Percentiles rank a stretch among this genome's conserved stretches.
Evolutionary conservation across 2,888 invertebrate genomes (phyloP).

Genomic region (Leucoma salicis): DNA sequence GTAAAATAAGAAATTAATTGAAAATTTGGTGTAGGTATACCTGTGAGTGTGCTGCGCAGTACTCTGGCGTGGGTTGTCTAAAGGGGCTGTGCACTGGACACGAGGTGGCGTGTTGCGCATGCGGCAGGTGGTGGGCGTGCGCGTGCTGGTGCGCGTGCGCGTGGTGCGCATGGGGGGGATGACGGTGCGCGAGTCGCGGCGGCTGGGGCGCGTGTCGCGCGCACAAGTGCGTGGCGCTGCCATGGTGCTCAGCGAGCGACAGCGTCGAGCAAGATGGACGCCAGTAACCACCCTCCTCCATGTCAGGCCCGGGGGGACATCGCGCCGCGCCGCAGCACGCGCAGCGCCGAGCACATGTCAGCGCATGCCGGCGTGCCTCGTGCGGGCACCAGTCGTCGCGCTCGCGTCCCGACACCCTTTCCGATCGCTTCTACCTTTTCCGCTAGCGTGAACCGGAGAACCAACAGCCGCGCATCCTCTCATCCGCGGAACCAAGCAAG

Average conservation of each 20-base stretch:
- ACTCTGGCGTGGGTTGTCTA: slow-evolving; percentile 81
- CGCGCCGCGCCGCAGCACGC: slow-evolving; percentile 80
- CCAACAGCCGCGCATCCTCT: slow-evolving; percentile 69
- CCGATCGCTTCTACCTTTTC: slow-evolving; percentile 53
- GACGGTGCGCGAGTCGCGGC: slow-evolving; percentile 67
- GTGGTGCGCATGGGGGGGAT: slow-evolving; percentile 59
- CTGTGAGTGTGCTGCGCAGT: slow-evolving; percentile 77
- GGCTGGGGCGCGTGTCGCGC: slow-evolving; percentile 70
- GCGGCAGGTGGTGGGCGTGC: slow-evolving; percentile 69
- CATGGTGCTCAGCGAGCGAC: slow-evolving; percentile 75
- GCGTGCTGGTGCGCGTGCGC: slow-evolving; percentile 73
- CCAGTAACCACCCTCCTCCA: slow-evolving; percentile 79
- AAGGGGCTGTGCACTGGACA: slow-evolving; percentile 90
- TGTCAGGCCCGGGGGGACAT: slow-evolving; percentile 74
- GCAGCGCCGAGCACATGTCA: slow-evolving; percentile 80
- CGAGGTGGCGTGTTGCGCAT: slow-evolving; percentile 67
- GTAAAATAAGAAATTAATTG: too few relatives aligned
- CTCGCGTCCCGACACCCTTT: slow-evolving; percentile 81
- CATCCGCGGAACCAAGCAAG: slow-evolving; percentile 52
- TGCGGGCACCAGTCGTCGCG: slow-evolving; percentile 80
- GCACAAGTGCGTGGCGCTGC: slow-evolving; percentile 72
- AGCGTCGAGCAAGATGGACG: slow-evolving; percentile 79
- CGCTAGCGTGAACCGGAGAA: slow-evolving; percentile 64
- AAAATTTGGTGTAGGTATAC: too few relatives aligned
- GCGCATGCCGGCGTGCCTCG: slow-evolving; percentile 79